Evolutionary conservation across 2,113 vertebrate genomes (phyloP).

Genomic region (Rostratula benghalensis): DNA sequence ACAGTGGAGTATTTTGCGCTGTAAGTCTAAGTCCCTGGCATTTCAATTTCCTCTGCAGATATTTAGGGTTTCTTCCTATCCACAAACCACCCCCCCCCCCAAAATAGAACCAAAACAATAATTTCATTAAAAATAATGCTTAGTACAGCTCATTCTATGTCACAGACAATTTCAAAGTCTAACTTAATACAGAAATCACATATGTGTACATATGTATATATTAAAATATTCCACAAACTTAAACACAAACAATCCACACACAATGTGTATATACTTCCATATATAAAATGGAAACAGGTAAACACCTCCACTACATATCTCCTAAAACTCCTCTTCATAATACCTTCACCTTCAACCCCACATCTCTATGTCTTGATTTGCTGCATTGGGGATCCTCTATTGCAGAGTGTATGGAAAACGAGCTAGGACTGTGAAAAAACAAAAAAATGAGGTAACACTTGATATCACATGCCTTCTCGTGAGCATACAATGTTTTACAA

Average conservation of each 20-base stretch:
- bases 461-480: not conserved
- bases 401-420: not conserved
- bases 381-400: not conserved
- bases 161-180: not conserved
- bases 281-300: not conserved
- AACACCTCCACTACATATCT: slow-evolving; percentile 27
- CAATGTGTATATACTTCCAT: not conserved
- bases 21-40: not conserved
- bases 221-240: not conserved
- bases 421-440: not conserved
- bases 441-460: not conserved
- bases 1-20: not conserved
- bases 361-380: not conserved
- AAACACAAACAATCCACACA: not conserved
- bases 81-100: too few species aligned
- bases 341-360: slow-evolving; percentile 14
- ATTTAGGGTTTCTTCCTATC: not conserved
- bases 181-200: not conserved
- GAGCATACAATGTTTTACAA: not conserved
- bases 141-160: not conserved
- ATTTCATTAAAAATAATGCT: not conserved
- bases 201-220: not conserved
- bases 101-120: not conserved
- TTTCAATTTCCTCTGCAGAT: not conserved
- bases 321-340: slow-evolving; percentile 67